Evolutionary conservation across 2,113 vertebrate genomes (phyloP).

Genomic region (Oncorhynchus nerka): DNA sequence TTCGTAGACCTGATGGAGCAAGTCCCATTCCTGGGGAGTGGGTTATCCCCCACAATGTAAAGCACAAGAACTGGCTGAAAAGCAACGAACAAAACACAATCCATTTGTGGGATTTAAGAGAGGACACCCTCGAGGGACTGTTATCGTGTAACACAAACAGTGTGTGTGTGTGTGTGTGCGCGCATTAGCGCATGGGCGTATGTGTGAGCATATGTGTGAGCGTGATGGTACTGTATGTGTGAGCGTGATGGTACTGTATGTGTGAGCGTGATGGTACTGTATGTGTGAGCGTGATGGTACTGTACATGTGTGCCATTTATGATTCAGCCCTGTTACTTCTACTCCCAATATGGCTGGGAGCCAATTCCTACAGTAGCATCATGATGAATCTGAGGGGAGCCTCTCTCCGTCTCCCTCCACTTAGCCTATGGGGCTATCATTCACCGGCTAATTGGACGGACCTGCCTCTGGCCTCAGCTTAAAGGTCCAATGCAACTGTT

Average conservation of each 20-base stretch:
- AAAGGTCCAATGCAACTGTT: no score
- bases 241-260: no score
- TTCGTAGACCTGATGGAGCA: constrained; percentile 70
- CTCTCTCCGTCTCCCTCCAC: constrained; percentile 42
- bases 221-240: no score
- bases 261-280: no score
- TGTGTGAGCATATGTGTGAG: not conserved
- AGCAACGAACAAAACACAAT: constrained; percentile 56
- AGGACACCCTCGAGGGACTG: constrained; percentile 38
- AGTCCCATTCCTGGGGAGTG: constrained; percentile 63
- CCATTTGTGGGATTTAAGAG: constrained; percentile 51
- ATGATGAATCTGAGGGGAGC: constrained; percentile 30
- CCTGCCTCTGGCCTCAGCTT: constrained; percentile 17
- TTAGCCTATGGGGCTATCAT: constrained; percentile 52
- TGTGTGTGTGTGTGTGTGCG: constrained; percentile 21
- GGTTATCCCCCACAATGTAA: constrained; percentile 54
- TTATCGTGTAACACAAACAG: constrained; percentile 6
- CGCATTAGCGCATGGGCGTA: not conserved
- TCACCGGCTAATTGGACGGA: constrained; percentile 45
- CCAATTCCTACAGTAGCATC: constrained; percentile 52
- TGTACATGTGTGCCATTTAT: constrained; percentile 18
- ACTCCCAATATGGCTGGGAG: constrained; percentile 58
- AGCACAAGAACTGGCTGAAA: constrained; percentile 53
- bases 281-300: not conserved
- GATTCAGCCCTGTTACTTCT: constrained; percentile 59